Percentiles rank a stretch among this genome's conserved stretches.
phyloP scores from a whole-genome alignment of 1,140 invertebrate genomes.

The Myzus persicae region DNA sequence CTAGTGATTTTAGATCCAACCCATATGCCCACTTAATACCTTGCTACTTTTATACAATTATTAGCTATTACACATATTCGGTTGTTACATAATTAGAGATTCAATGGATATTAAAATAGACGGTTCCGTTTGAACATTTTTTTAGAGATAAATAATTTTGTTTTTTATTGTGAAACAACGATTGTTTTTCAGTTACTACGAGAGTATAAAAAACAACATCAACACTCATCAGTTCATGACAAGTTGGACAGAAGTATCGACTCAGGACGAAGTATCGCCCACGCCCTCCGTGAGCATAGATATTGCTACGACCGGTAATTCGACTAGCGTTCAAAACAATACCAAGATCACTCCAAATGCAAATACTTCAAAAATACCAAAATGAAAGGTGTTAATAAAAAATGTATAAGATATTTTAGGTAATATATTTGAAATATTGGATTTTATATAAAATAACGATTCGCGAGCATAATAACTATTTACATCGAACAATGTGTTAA shows the following conservation, averaged over 20 bases:
- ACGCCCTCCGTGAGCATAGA: slow-evolving; percentile 21
- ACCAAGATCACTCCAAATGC: neutral
- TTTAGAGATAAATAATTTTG: neutral
- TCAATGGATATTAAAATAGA: too few species aligned
- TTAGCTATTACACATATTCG: too few species aligned
- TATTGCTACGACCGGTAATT: neutral
- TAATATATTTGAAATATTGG: neutral
- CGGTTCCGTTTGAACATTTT: neutral
- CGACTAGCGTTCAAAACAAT: neutral
- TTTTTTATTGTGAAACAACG: neutral
- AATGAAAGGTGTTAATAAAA: neutral
- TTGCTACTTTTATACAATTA: too few species aligned
- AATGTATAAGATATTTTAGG: neutral
- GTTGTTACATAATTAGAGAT: too few species aligned
- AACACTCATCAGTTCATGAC: slow-evolving; percentile 42
- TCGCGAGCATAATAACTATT: neutral
- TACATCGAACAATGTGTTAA: slow-evolving; percentile 3
- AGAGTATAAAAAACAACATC: slow-evolving; percentile 48
- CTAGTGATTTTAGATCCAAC: neutral
- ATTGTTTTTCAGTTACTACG: slow-evolving; percentile 32
- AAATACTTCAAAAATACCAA: slow-evolving; percentile 10
- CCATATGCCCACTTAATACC: neutral
- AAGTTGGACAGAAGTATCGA: slow-evolving; percentile 47
- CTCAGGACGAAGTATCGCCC: neutral
- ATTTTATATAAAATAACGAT: slow-evolving; percentile 36